Percentiles rank a stretch among this genome's conserved stretches.
Evolutionary conservation across 2,888 invertebrate genomes (phyloP).

Genomic region (Hirtodrosophila alboralis): DNA sequence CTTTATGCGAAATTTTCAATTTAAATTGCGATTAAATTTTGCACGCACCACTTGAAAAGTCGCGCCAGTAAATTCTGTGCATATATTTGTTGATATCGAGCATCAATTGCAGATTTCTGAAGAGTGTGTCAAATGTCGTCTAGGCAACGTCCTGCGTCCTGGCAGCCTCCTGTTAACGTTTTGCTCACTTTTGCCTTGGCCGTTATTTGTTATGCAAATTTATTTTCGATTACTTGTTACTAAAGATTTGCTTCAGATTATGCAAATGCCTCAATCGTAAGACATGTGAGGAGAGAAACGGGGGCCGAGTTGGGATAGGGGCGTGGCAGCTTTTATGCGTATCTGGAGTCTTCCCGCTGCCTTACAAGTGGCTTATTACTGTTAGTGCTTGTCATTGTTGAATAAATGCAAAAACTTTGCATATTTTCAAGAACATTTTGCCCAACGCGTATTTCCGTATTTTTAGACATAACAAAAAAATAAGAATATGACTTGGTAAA

Average conservation of each 20-base stretch:
- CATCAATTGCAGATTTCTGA: slow-evolving; percentile 49
- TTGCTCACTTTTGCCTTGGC: slow-evolving; percentile 39
- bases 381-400: slow-evolving; percentile 62
- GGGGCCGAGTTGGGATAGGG: not conserved
- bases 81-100: slow-evolving; percentile 55
- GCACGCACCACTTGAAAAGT: slow-evolving; percentile 52
- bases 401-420: slow-evolving; percentile 62
- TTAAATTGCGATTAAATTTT: slow-evolving; percentile 74
- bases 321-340: slow-evolving; percentile 19
- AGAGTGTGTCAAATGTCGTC: slow-evolving; percentile 22
- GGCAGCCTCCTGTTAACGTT: not conserved
- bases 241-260: slow-evolving; percentile 78
- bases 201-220: slow-evolving; percentile 78
- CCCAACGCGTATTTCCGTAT: slow-evolving; percentile 19
- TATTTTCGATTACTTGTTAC: slow-evolving; percentile 81
- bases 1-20: slow-evolving; percentile 62
- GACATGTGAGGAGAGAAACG: not conserved
- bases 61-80: slow-evolving; percentile 28
- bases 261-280: slow-evolving; percentile 67
- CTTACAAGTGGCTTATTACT: slow-evolving; percentile 79
- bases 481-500: slow-evolving; percentile 64
- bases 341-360: slow-evolving; percentile 35
- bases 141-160: slow-evolving; percentile 18
- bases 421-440: slow-evolving; percentile 55
- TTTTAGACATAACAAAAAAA: slow-evolving; percentile 53